Evolutionary conservation across 2,797 vertebrate species (phyloP), one percentile per base, ranked within the genome.

Genomic region (Tangara arthus): DNA sequence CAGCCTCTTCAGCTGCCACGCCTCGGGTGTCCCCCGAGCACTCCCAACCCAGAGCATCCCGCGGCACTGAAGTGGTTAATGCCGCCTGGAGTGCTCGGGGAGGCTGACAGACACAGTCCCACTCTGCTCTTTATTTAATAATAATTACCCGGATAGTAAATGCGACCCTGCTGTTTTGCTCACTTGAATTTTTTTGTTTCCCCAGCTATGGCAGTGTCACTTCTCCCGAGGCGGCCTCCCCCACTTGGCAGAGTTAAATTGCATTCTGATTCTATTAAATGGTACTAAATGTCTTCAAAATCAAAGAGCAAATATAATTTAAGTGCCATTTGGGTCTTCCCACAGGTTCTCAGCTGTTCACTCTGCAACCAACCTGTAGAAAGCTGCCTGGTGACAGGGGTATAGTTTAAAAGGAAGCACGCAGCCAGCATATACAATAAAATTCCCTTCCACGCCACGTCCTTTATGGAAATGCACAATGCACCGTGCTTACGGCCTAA

Each of bases 291-390:
- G 96, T 97, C 97, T 97, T 96, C 39, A 26, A 91, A 97, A 97
- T 97, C 97, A 98, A 97, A 97, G 94, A 95, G 94, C 97, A 97
- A 98, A 97, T 98, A 95, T 97, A 98, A 98, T 98, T 98, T 97
- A 98, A 97, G 97, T 98, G 97, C 97, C 97, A 97, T 95, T 97
- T 77, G 92, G 96, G 94, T 97, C 97, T 97, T 98, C 97, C 98
- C 97, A 97, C 97, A 95, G 94, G 85, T 97, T 97, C 95, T 97
- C 95, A 95, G 96, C 96, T 95, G 94, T 56, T 97, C 95, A 9
- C 94, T 96, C 95, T 81, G 96, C 96, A 97, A 95, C 96, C 82
- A 97, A 97, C 97, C 39, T 86, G 94, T 70, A 89, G 95, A 96
- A 97, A 94, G 70, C 96, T 95, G 95, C 94, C 93, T 97, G 91